phyloP scores from a whole-genome alignment of 2,888 invertebrate genomes.

The Suillia variegata region DNA sequence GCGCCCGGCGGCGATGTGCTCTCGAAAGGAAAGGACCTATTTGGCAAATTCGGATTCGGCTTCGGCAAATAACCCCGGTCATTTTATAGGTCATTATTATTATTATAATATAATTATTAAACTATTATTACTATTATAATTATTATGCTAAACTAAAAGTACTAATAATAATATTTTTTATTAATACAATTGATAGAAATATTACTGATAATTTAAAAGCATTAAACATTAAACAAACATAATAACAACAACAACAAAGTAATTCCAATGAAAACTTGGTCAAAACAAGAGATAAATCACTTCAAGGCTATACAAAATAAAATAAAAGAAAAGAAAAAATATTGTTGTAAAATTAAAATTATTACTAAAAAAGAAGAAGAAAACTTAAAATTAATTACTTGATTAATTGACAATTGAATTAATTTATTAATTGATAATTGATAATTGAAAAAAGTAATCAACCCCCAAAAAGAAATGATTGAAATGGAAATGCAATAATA shows the following conservation, averaged over 20 bases:
- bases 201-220: constrained; percentile 31
- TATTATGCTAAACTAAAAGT: constrained; percentile 39
- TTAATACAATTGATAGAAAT: constrained; percentile 53
- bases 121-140: constrained; percentile 42
- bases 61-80: constrained; percentile 72
- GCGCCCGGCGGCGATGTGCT: constrained; percentile 85
- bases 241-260: constrained; percentile 8
- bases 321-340: constrained; percentile 27
- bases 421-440: constrained; percentile 19
- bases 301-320: constrained; percentile 20
- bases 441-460: too few species aligned
- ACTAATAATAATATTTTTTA: constrained; percentile 52
- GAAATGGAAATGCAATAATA: constrained; percentile 36
- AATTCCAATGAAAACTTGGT: neutral
- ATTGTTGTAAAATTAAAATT: constrained; percentile 49
- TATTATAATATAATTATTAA: constrained; percentile 50
- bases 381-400: too few species aligned
- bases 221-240: constrained; percentile 15
- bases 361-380: constrained; percentile 35
- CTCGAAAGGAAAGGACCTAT: constrained; percentile 91
- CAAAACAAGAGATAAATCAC: constrained; percentile 17
- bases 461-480: constrained; percentile 11
- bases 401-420: constrained; percentile 16
- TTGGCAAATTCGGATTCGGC: constrained; percentile 84
- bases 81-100: constrained; percentile 55